Evolutionary conservation across 2,888 invertebrate genomes (phyloP).

Genomic region (Diaperis boleti): DNA sequence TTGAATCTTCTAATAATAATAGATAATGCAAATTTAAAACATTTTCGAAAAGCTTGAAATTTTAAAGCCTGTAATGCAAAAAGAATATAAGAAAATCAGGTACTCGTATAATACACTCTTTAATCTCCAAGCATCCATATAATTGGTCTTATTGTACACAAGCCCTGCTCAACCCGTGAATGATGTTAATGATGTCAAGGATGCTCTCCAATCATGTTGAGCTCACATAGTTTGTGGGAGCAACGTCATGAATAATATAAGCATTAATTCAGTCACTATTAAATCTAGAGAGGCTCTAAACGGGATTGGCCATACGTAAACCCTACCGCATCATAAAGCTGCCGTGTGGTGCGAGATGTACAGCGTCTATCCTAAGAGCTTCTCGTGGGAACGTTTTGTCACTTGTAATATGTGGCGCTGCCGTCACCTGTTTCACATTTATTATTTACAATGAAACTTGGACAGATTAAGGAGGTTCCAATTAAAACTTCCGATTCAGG

Average conservation of each 20-base stretch:
- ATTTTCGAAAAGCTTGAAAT: too few relatives aligned
- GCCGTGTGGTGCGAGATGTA: conserved; percentile 34
- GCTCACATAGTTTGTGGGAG: conserved; percentile 20
- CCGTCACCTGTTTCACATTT: conserved; percentile 36
- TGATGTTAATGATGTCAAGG: conserved; percentile 12
- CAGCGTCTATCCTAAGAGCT: conserved; percentile 26
- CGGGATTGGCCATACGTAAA: conserved; percentile 42
- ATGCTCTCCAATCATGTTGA: conserved; percentile 14
- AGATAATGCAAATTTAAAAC: too few relatives aligned
- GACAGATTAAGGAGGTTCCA: conserved; percentile 12
- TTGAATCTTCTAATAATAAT: too few relatives aligned
- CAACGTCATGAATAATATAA: conserved; percentile 39
- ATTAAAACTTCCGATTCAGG: conserved; percentile 29
- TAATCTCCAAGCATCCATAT: too few relatives aligned
- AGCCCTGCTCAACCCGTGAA: background rate
- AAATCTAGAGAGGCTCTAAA: conserved; percentile 42
- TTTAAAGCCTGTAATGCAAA: too few relatives aligned
- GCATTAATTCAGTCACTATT: conserved; percentile 41
- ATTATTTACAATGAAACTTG: conserved; percentile 30
- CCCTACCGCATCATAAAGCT: conserved; percentile 40
- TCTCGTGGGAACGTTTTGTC: conserved; percentile 38
- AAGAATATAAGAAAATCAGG: too few relatives aligned
- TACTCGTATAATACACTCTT: too few relatives aligned
- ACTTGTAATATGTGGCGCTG: conserved; percentile 32
- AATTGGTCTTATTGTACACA: background rate